Evolutionary conservation across 2,888 invertebrate genomes (phyloP), one percentile per base, ranked within the genome.

Genomic region (Coelopa pilipes): DNA sequence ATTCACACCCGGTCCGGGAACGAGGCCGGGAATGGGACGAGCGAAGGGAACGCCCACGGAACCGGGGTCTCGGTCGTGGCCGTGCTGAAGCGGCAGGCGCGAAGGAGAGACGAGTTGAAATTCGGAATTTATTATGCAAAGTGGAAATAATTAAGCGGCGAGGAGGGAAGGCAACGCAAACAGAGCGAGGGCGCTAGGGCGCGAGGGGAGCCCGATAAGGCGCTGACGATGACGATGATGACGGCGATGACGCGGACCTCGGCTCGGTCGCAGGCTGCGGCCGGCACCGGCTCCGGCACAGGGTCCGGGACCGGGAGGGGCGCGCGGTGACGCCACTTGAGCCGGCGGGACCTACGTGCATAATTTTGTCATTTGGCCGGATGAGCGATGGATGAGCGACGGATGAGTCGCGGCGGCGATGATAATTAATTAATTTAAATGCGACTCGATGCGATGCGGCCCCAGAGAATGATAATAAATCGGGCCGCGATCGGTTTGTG

Each of bases 91-190:
- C 59, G 70, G 47, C 50, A 60, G 63, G 17, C 65, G 24, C 59
- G 24, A 66, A 67, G 19, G n/a, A 34, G 47, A 57, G 60, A 67
- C 60, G 46, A 67, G 46, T 15, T 15, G 12, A 66, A 53, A 57
- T 7, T 46, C 34, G 57, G 47, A 73, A 74, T 74, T 75, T 74
- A 74, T 74, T 76, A 77, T 77, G 78, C 68, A 75, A 77, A 77
- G 70, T 63, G 49, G 49, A 47, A 60, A 60, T 67, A 66, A 72
- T 72, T 66, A 67, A 72, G 50, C 66, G 63, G n/a, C 53, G 15
- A 53, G 53, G 4, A 53, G 10, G 13, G 13, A 9, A 53, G 13
- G 53, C 53, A 53, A 53, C 3, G 10, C 53, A 53, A 53, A 53
- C 53, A 53, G 4, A 53, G n/a, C 3, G 5, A 15, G 34, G n/a